Base-by-base conservation (phyloP, 2,797 vertebrate genomes). In the Otolemur crassicaudatus region DNA sequence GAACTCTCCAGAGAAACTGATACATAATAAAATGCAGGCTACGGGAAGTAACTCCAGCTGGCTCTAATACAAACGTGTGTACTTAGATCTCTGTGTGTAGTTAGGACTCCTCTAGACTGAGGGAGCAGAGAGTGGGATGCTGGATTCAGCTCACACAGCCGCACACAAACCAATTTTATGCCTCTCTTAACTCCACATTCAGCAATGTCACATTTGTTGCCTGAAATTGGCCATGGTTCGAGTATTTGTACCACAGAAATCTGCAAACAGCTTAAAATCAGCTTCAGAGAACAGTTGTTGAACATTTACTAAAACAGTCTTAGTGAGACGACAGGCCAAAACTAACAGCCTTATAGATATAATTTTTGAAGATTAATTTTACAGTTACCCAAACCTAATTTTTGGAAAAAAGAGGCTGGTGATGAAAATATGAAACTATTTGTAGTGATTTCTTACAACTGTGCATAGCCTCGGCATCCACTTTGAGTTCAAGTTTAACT, bases 321-420 rank as follows among this genome's bases (percentile, higher is more conserved):
- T 82, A 53, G 20, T 56, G 49, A 83, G 29, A 27, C 5, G 37
- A 7, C 1, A 65, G 5, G 8, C 53, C n/a, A 69, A 90, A 70
- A 80, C 29, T 37, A 67, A 77, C 3, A 61, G 4, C 4, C 7
- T 25, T 80, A 37, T 61, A 40, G 77, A 69, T 49, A 76, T 49
- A 80, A n/a, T 20, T 69, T 61, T 73, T 83, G n/a, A 7, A 80
- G 27, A 75, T 92, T 83, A 80, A 70, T 92, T 92, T 23, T 81
- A 46, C 46, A 94, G 53, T 76, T 87, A 40, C 4, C 9, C 37
- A 83, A 75, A 11, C 10, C 49, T 85, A 34, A 69, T 2, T 80
- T 61, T 46, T 79, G 60, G 76, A 80, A 95, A 94, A 82, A 27
- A 53, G 23, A 87, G 53, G 10, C 84, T 46, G 16, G 2, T 76